phyloP scores from a whole-genome alignment of 2,113 vertebrate genomes.

The Deroptyus accipitrinus region DNA sequence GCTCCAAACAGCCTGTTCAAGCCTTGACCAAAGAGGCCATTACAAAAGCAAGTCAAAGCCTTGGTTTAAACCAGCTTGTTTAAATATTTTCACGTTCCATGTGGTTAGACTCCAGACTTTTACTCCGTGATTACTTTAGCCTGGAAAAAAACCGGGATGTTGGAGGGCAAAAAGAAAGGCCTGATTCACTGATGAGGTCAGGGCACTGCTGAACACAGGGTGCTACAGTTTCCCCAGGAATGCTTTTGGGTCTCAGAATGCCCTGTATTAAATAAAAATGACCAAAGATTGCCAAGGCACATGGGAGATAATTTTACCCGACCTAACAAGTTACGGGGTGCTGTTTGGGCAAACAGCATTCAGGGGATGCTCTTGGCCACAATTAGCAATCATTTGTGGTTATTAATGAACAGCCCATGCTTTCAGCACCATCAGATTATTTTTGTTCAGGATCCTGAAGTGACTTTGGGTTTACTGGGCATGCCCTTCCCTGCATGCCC shows the following conservation, averaged over 20 bases:
- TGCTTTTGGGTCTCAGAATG: not conserved
- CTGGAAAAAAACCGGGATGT: not conserved
- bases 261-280: constrained; percentile 41
- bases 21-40: not conserved
- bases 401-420: not conserved
- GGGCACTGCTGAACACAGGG: not conserved
- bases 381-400: not conserved
- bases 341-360: not conserved
- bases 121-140: constrained; percentile 7
- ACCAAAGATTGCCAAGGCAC: not conserved
- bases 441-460: not conserved
- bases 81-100: not conserved
- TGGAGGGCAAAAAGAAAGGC: not conserved
- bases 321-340: not conserved
- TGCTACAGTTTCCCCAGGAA: not conserved
- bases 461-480: not conserved
- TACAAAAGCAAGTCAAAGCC: constrained; percentile 8
- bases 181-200: constrained; percentile 25
- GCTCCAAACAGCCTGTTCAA: not conserved
- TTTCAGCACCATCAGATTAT: not conserved
- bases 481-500: rapidly evolving
- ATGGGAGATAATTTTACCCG: not conserved
- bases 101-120: constrained; percentile 32
- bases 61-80: constrained; percentile 41
- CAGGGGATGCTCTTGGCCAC: not conserved